Evolutionary conservation across 2,113 vertebrate species (phyloP), one percentile per base, ranked within the genome.

Genomic region (Eublepharis macularius): DNA sequence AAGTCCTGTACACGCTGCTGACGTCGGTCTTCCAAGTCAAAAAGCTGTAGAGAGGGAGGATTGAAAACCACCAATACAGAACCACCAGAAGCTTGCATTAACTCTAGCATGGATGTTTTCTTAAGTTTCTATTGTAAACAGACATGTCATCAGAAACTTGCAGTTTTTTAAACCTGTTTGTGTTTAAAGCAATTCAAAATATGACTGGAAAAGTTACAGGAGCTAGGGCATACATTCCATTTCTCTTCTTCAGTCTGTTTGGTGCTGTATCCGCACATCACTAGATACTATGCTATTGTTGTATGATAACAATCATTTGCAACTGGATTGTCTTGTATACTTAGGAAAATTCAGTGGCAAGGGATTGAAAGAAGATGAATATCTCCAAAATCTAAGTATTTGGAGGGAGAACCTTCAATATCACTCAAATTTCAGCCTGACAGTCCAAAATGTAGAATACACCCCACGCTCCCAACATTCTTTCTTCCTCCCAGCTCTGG

Each of bases 11-110:
- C 17, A 0, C 92, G 89, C 14, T 90, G 81, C 84, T 91, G 95
- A 57, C 97, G 94, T 80, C 43, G 82, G 63, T 85, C 90, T 82
- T 97, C 97, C 88, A 97, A 87, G 88, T 94, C 89, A 1, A 97
- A 97, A 78, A 97, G 95, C 97, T 97, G 92, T 1, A 39, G 66
- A 39, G 66, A 75, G 39, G 57, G 32, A 2, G 14, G 3, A 0
- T n/a, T 65, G 43, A 45, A 80, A 60, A 63, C 14, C 66, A 72
- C 19, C 39, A 45, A 73, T 29, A 14, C 36, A 79, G 26, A 16
- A 19, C 11, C 13, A 17, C 2, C 1, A n/a, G 47, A 39, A 29
- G 21, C 13, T 29, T 12, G 29, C 36, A n/a, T 60, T 74, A 19
- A 45, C 10, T n/a, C 9, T 45, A 34, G 10, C 11, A 29, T 39